phyloP scores from a whole-genome alignment of 2,888 invertebrate species.

The Argyresthia albistria region DNA sequence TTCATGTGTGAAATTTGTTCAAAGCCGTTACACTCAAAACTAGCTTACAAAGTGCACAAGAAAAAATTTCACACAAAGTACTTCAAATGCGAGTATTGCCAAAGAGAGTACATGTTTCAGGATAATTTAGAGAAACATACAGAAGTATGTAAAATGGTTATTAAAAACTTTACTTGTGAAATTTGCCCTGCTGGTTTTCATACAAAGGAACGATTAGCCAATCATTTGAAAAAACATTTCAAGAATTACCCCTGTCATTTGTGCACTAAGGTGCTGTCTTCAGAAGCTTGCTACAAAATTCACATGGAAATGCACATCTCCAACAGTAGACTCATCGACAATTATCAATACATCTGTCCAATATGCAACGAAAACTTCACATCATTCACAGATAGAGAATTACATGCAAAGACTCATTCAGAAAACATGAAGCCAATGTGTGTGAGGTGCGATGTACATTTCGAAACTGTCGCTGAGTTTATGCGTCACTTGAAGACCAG shows the following conservation, averaged over 20 bases:
- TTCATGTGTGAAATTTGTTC: neutral
- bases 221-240: neutral
- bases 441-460: neutral
- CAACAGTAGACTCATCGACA: neutral
- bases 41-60: neutral
- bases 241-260: neutral
- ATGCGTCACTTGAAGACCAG: neutral
- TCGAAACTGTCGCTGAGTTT: neutral
- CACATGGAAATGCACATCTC: neutral
- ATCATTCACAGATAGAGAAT: neutral
- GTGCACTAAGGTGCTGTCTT: neutral
- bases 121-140: neutral
- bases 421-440: neutral
- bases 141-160: neutral
- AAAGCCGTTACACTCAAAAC: neutral
- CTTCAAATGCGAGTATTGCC: neutral
- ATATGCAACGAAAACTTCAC: neutral
- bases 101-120: neutral
- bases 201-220: neutral
- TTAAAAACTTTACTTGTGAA: neutral
- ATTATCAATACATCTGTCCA: neutral
- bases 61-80: neutral
- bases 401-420: neutral
- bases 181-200: neutral
- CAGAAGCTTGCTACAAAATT: neutral